A percentile compares a stretch with the other conserved stretches of the same genome.
Conservation (phyloP, 2,113 vertebrate genomes). For the Psilopsiagon aymara region DNA sequence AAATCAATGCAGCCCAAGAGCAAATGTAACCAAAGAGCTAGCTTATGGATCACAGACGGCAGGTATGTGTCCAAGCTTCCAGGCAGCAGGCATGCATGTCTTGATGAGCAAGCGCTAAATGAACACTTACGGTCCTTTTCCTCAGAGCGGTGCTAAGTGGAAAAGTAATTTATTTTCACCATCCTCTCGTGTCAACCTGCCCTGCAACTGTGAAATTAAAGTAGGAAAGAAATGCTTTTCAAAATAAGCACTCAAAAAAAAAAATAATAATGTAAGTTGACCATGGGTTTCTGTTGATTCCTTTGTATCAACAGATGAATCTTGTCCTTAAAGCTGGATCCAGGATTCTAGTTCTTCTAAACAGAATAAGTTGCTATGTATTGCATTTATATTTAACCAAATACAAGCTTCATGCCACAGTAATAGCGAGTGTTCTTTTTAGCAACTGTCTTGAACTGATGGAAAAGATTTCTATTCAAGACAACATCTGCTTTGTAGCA, state of each 20-base stretch:
- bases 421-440: not conserved
- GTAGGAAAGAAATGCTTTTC: not conserved
- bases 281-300: not conserved
- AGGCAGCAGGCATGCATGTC: not conserved
- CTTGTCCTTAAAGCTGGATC: not conserved
- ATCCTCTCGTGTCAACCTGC: not conserved
- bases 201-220: not conserved
- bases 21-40: not conserved
- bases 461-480: not conserved
- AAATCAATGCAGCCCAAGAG: not conserved
- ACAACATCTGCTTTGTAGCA: not conserved
- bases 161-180: not conserved
- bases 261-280: not conserved
- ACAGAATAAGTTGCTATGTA: not conserved
- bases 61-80: not conserved
- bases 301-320: not conserved
- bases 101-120: not conserved
- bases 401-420: not conserved
- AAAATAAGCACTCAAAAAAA: not conserved
- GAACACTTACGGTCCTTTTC: not conserved
- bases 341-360: not conserved
- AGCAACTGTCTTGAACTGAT: not conserved
- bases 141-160: not conserved
- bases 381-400: not conserved
- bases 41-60: accelerated